A percentile compares a stretch with the other conserved stretches of the same genome.
phyloP scores from a whole-genome alignment of 1,140 invertebrate genomes.

The Hestina assimilis region DNA sequence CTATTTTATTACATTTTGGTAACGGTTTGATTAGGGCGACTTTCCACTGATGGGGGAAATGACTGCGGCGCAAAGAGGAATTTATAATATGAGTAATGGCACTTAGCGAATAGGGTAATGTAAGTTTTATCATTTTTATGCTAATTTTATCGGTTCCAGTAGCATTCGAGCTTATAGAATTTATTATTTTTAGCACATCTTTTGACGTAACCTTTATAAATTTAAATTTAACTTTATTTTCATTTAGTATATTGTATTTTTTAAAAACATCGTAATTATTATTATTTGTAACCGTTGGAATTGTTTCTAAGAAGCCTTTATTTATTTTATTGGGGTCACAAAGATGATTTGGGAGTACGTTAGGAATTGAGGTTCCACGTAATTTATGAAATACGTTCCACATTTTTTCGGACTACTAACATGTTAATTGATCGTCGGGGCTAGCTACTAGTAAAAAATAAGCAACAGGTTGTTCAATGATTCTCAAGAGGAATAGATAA shows the following conservation, averaged over 20 bases:
- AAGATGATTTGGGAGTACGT: background rate
- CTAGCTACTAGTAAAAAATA: background rate
- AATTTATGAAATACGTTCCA: background rate
- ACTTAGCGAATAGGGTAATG: conserved; percentile 1
- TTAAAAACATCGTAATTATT: background rate
- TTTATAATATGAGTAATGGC: conserved; percentile 5
- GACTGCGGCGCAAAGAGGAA: background rate
- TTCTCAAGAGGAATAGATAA: background rate
- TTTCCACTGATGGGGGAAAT: background rate
- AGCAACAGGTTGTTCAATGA: too few species aligned
- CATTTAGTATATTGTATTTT: background rate
- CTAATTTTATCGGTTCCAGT: background rate
- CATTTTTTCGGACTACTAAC: background rate
- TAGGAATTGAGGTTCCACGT: background rate
- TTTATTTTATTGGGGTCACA: conserved; percentile 4
- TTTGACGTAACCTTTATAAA: background rate
- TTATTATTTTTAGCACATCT: conserved; percentile 6
- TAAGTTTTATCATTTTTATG: conserved; percentile 3
- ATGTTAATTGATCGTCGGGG: background rate
- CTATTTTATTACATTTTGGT: background rate
- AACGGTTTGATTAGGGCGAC: background rate
- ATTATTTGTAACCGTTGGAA: background rate
- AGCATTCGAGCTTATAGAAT: conserved; percentile 3
- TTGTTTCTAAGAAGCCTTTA: background rate
- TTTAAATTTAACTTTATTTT: background rate